A percentile compares a stretch with the other conserved stretches of the same genome.
Evolutionary conservation across 2,797 vertebrate genomes (phyloP).

Genomic region (Cynopterus sphinx): DNA sequence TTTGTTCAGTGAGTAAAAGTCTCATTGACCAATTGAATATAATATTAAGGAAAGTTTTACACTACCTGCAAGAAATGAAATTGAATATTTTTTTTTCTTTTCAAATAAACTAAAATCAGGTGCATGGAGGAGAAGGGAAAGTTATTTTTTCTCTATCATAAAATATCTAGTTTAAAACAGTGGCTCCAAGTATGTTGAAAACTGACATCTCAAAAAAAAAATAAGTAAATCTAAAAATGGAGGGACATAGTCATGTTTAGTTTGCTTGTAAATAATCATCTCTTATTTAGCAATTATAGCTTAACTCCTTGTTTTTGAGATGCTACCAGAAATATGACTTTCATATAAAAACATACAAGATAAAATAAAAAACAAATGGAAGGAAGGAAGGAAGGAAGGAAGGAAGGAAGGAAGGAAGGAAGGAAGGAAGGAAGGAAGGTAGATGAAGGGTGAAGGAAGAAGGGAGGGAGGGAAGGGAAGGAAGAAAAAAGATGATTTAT

Average conservation of each 20-base stretch:
- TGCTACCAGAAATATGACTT: not conserved
- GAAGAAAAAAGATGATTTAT: not conserved
- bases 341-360: not conserved
- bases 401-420: too few relatives aligned
- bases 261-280: slow-evolving; percentile 33
- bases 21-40: not conserved
- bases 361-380: not conserved
- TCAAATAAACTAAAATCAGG: slow-evolving; percentile 25
- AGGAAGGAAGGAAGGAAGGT: not conserved
- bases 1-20: slow-evolving; percentile 10
- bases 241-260: slow-evolving; percentile 2
- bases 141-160: not conserved
- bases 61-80: not conserved
- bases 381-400: not conserved
- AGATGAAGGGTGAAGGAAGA: too few relatives aligned
- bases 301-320: slow-evolving; percentile 26
- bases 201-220: not conserved
- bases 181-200: not conserved
- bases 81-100: not conserved
- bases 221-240: not conserved
- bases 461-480: not conserved
- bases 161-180: not conserved
- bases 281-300: not conserved
- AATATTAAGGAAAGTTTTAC: not conserved
- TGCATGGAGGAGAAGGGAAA: not conserved